Evolutionary conservation across 2,888 invertebrate species (phyloP).

Genomic region (Parnassius apollo): DNA sequence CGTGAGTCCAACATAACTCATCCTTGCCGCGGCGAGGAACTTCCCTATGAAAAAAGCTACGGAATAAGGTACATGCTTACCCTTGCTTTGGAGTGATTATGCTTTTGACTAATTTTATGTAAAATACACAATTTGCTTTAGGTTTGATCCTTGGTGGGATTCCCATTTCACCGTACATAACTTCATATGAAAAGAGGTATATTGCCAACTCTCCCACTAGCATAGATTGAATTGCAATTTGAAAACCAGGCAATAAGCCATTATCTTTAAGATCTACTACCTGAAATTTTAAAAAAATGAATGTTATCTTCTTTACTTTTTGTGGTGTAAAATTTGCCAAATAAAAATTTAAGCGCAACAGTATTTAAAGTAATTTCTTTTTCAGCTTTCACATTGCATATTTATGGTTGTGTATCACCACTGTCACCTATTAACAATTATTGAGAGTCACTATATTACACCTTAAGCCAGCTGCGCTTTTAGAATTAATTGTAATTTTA

Average conservation of each 20-base stretch:
- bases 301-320: no score
- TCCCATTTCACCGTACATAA: conserved; percentile 88
- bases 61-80: conserved; percentile 38
- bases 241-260: conserved; percentile 83
- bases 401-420: background rate
- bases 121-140: conserved; percentile 86
- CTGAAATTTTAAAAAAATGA: conserved; percentile 45
- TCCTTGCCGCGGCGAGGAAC: no score
- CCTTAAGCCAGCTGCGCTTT: no score
- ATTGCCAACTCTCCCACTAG: conserved; percentile 88
- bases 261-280: conserved; percentile 62
- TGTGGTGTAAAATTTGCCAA: no score
- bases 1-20: no score
- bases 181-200: conserved; percentile 87
- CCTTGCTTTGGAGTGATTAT: conserved; percentile 71
- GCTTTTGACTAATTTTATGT: conserved; percentile 84
- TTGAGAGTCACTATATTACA: no score
- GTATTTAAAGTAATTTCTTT: no score
- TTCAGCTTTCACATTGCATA: background rate
- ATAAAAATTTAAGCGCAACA: no score
- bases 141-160: conserved; percentile 90
- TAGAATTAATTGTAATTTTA: no score
- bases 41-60: no score
- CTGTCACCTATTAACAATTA: no score
- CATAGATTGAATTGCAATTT: conserved; percentile 88